These are phyloP conservation scores for Heliothis subflexa DNA, from an alignment of 1,140 invertebrate species.

Conservation along the genomic window DNA sequence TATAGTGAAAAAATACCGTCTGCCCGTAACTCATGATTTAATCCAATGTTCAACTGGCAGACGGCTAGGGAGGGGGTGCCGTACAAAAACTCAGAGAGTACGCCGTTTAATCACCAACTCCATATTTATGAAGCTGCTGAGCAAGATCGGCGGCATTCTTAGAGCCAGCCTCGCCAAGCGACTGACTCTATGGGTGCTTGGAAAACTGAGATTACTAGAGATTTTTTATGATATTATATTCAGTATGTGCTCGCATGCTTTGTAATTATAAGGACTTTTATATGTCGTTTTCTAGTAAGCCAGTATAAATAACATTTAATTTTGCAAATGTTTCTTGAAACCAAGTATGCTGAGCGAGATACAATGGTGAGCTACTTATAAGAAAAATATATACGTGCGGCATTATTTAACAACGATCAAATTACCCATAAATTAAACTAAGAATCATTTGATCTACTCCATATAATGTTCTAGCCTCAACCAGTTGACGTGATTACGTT, in stretches of 20 bases:
- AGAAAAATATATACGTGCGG: background rate
- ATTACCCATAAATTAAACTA: constrained; percentile 30
- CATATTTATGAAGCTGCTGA: constrained; percentile 76
- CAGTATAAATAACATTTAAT: constrained; percentile 32
- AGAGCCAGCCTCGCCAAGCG: constrained; percentile 50
- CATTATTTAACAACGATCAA: constrained; percentile 22
- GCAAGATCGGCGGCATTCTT: constrained; percentile 73
- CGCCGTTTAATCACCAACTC: constrained; percentile 72
- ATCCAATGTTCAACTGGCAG: constrained; percentile 42
- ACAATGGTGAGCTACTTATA: background rate
- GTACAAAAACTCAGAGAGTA: constrained; percentile 64
- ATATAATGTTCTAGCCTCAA: constrained; percentile 29
- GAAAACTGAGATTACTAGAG: constrained; percentile 47
- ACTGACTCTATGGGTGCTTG: constrained; percentile 45
- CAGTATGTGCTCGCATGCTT: constrained; percentile 12
- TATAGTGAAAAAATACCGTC: constrained; percentile 15
- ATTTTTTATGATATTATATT: constrained; percentile 44
- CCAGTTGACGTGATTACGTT: constrained; percentile 47
- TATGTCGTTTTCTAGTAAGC: constrained; percentile 26
- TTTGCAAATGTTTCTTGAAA: constrained; percentile 24
- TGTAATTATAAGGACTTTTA: constrained; percentile 23
- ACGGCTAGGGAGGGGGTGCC: constrained; percentile 36
- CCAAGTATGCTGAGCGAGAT: background rate
- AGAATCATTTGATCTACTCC: constrained; percentile 22
- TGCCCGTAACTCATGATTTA: constrained; percentile 45